These are phyloP conservation scores for Pluvialis apricaria DNA, from an alignment of 2,113 vertebrate species.

Conservation along the genomic window DNA sequence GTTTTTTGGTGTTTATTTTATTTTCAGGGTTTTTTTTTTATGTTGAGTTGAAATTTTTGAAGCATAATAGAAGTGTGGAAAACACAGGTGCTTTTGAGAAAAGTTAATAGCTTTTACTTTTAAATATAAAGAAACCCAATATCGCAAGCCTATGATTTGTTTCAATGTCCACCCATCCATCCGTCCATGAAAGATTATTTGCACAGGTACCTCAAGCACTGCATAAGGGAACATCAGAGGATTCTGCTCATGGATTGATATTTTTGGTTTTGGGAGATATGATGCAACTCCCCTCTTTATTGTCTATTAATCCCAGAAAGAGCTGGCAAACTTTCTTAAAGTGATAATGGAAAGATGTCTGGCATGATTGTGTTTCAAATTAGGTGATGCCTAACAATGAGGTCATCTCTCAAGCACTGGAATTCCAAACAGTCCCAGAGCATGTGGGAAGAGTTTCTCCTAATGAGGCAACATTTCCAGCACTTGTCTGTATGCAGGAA, in stretches of 20 bases:
- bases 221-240: not conserved
- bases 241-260: not conserved
- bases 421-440: conserved; percentile 28
- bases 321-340: not conserved
- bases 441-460: not conserved
- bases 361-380: conserved; percentile 9
- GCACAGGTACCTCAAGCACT: not conserved
- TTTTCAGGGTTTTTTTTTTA: not conserved
- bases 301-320: not conserved
- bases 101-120: not conserved
- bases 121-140: not conserved
- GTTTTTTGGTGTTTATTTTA: not conserved
- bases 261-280: not conserved
- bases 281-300: not conserved
- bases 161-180: not conserved
- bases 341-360: conserved; percentile 1
- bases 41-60: not conserved
- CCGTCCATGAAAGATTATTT: not conserved
- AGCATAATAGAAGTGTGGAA: not conserved
- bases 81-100: not conserved
- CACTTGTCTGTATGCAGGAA: not conserved
- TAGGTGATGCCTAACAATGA: conserved; percentile 18
- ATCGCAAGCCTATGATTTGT: not conserved
- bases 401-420: not conserved
- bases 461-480: conserved; percentile 32